These are phyloP conservation scores for Catagonus wagneri DNA, from an alignment of 2,113 vertebrate species.

Conservation along the genomic window DNA sequence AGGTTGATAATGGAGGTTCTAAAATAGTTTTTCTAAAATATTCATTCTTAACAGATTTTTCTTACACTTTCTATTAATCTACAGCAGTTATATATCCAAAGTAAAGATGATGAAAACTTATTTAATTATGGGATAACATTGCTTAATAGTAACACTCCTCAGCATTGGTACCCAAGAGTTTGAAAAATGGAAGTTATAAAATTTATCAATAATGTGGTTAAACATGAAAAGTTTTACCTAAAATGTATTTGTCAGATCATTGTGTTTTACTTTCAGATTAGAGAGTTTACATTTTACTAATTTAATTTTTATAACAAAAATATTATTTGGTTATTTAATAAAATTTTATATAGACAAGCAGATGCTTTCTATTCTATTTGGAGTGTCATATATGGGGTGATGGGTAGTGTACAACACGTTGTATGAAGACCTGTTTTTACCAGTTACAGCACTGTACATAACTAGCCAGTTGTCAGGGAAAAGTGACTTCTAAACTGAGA, in stretches of 20 bases:
- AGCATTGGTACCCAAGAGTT: neutral
- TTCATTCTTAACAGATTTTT: neutral
- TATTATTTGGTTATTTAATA: neutral
- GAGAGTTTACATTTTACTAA: constrained; percentile 17
- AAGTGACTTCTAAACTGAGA: neutral
- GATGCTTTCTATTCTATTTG: neutral
- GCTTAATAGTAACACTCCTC: neutral
- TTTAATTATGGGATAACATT: neutral
- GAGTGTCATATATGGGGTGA: neutral
- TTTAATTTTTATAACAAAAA: constrained; percentile 8
- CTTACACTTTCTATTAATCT: neutral
- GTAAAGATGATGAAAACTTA: neutral
- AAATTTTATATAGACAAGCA: neutral
- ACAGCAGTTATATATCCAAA: neutral
- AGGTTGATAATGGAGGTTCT: neutral
- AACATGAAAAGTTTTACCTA: neutral
- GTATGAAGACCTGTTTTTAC: neutral
- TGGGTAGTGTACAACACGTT: neutral
- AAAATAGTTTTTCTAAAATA: neutral
- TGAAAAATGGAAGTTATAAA: neutral
- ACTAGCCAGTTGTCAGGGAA: neutral
- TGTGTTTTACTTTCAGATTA: constrained; percentile 1
- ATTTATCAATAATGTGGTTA: constrained; percentile 4
- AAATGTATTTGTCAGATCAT: neutral
- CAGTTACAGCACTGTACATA: neutral